A percentile compares a stretch with the other conserved stretches of the same genome.
These are phyloP conservation scores for Drosophila nikananu DNA, from an alignment of 1,140 invertebrate genomes.

Conservation along the genomic window DNA sequence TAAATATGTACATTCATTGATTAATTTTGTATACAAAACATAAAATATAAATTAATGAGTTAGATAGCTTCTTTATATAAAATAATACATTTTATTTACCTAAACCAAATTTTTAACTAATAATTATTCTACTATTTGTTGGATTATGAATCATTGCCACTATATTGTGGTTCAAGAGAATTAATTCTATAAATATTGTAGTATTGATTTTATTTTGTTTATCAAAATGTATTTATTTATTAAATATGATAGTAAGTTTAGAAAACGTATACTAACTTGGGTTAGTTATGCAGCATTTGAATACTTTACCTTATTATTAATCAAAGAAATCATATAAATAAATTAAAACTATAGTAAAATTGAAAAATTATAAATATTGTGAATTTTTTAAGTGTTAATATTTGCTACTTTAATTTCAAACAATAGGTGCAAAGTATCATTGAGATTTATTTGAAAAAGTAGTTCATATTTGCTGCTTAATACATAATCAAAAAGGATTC, in stretches of 20 bases:
- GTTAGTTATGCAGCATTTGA: too few species aligned
- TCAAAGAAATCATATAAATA: too few species aligned
- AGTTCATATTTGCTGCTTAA: not conserved
- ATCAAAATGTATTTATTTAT: not conserved
- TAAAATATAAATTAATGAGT: not conserved
- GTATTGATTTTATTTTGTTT: not conserved
- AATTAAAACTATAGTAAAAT: too few species aligned
- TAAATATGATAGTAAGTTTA: not conserved
- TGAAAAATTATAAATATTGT: too few species aligned
- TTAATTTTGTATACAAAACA: not conserved
- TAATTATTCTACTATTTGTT: not conserved
- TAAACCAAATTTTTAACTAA: not conserved
- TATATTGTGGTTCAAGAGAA: not conserved
- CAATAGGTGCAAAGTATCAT: not conserved
- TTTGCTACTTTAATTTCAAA: fast-evolving
- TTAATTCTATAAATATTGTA: not conserved
- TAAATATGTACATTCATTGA: too few species aligned
- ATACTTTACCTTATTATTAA: too few species aligned
- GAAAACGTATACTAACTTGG: too few species aligned
- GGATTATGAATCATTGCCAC: not conserved
- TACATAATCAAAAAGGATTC: not conserved
- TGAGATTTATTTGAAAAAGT: not conserved
- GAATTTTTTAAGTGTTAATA: not conserved
- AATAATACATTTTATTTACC: not conserved
- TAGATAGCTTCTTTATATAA: not conserved